Base-by-base conservation (phyloP, 2,113 vertebrate genomes). In the Pituophis catenifer region DNA sequence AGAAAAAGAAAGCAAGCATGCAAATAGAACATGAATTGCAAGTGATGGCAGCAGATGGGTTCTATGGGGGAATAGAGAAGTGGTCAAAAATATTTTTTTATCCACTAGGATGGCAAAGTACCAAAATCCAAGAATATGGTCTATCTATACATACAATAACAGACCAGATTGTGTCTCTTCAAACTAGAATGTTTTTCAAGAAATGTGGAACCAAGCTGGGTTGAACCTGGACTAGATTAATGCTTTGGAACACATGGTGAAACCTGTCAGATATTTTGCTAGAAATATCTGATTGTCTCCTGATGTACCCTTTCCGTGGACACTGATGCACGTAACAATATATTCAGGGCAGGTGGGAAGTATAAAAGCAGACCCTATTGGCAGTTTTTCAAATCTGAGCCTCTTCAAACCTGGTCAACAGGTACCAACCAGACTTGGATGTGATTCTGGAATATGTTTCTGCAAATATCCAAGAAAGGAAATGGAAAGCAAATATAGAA, bases 181-280 rank as follows among this genome's bases (percentile, higher is more conserved):
- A 59, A 62, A 59, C 8, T 11, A n/a, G 1, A 90, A 70, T 92
- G n/a, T 15, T 92, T 91, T 81, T n/a, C 29, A 87, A 88, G 87
- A 52, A 70, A 86, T 62, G 38, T 86, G 59, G 59, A 81, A 0
- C n/a, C 48, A 9, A 0, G 59, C 24, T 0, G 0, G 44, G 92
- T 86, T 89, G 89, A 1, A 33, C 55, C 53, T 89, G 87, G 26
- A 50, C 38, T 89, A 12, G 24, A 21, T 81, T 57, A 81, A 26
- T 33, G 53, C 23, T 62, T 86, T 92, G 62, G 58, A 89, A 70
- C 53, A 62, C 38, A 57, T 57, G 48, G 44, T n/a, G 57, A 87
- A 90, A 86, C 9, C 59, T 89, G n/a, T 93, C 44, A 86, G 5
- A 17, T 89, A 44, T 86, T 53, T 59, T 52, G 33, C 12, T 44